Base-by-base conservation (phyloP, 2,797 vertebrate species). In the Peromyscus melanophrys region DNA sequence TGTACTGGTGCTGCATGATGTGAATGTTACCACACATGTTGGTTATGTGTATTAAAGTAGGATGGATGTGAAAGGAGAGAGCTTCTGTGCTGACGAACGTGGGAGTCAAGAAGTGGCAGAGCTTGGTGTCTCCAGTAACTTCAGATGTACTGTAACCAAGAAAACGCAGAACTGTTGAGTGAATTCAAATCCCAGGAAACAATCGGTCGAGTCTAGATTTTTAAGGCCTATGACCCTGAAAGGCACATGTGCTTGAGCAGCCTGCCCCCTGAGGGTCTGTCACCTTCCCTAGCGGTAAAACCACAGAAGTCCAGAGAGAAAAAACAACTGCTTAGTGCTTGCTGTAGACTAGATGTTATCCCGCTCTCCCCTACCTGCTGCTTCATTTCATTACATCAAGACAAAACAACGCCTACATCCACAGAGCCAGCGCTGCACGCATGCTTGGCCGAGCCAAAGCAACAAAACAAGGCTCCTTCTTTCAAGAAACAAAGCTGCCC, bases 401-500 rank as follows among this genome's bases (percentile, higher is more conserved):
- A 69, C 71, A 52, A 43, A 86, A 49, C 59, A 52, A 52, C 46
- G 40, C 16, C 87, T 75, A 86, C 23, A 89, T 59, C 80, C 96
- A 92, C 86, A 93, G 82, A 94, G 65, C 29, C 31, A 82, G 31
- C 61, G 69, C 4, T 91, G 63, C 75, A 90, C 90, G 31, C 63
- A 40, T 17, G 8, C 55, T 94, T 91, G 84, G 43, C 52, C 59
- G 49, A 87, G 46, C 40, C 90, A 85, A 92, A 67, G 43, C 10
- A 83, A 85, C 88, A 88, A 87, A 90, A 81, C 34, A 40, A 94
- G 80, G n/a, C 71, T 0, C 92, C 94, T 83, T 17, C 93, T 84
- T 73, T 87, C 55, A 86, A 75, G 94, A 98, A 90, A 27, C 97
- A 98, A 90, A 98, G 86, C 94, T 97, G 97, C 97, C 97, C 96